phyloP scores from a whole-genome alignment of 2,888 invertebrate genomes.

The Oligia fasciuncula region DNA sequence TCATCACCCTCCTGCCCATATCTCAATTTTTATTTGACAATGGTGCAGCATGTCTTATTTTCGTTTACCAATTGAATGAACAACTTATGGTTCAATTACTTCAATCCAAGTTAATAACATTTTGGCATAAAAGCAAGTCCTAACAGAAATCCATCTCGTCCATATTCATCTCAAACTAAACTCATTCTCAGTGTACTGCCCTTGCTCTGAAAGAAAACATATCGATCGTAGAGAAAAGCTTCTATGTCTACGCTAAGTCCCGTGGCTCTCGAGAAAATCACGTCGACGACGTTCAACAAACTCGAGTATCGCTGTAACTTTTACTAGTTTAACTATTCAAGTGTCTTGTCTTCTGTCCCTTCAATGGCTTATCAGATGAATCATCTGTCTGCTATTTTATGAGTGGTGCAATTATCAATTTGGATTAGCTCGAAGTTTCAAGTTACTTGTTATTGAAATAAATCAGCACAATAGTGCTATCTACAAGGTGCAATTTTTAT shows the following conservation, averaged over 20 bases:
- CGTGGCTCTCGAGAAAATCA: neutral
- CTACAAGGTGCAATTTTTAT: neutral
- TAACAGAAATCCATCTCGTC: neutral
- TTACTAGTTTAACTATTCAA: conserved; percentile 22
- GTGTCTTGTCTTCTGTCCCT: neutral
- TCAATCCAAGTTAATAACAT: neutral
- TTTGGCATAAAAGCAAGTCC: neutral
- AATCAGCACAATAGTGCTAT: neutral
- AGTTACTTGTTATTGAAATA: conserved; percentile 24
- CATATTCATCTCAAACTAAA: neutral
- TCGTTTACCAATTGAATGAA: neutral
- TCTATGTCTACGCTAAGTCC: neutral
- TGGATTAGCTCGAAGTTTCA: conserved; percentile 19
- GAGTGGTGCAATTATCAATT: conserved; percentile 42
- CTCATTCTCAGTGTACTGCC: neutral
- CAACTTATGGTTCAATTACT: neutral
- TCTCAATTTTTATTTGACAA: neutral
- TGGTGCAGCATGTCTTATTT: neutral
- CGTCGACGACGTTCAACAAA: neutral
- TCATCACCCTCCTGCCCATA: neutral
- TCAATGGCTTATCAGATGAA: conserved; percentile 44
- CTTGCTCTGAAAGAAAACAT: neutral
- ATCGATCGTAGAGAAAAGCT: conserved; percentile 15
- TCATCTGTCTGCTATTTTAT: conserved; percentile 38
- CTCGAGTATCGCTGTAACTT: conserved; percentile 5